These are phyloP conservation scores for Empidonax alnorum DNA, from an alignment of 2,113 vertebrate species.

Conservation along the genomic window DNA sequence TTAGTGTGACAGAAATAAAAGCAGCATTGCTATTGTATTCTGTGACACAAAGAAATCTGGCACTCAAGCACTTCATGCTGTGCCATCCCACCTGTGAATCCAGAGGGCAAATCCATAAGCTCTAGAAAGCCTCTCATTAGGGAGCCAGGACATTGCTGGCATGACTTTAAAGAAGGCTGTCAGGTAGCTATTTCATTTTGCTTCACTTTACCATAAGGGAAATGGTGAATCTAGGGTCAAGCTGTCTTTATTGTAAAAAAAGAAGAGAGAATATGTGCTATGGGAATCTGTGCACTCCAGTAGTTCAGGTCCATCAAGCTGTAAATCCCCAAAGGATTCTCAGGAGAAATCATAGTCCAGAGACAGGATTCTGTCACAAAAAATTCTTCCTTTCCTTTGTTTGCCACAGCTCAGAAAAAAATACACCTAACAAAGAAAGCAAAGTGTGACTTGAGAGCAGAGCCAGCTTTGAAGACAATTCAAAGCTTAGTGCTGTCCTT, in stretches of 20 bases:
- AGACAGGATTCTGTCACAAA: not conserved
- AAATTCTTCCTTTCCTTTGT: not conserved
- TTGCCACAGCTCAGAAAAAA: not conserved
- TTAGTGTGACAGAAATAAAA: not conserved
- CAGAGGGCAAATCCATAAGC: not conserved
- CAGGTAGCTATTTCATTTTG: not conserved
- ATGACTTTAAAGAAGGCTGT: not conserved
- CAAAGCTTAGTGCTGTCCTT: not conserved
- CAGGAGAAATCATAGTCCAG: not conserved
- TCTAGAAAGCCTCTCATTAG: not conserved
- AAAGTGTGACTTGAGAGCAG: not conserved
- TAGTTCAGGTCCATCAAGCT: not conserved
- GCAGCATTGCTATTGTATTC: not conserved
- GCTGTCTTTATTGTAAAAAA: not conserved
- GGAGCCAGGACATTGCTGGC: not conserved
- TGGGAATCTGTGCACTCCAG: not conserved
- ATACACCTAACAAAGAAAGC: not conserved
- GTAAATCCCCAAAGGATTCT: not conserved
- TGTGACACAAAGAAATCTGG: not conserved
- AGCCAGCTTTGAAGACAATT: constrained; percentile 32
- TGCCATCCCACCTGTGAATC: not conserved
- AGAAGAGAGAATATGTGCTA: not conserved
- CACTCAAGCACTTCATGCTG: not conserved
- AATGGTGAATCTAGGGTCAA: not conserved
- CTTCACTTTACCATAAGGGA: not conserved